A percentile compares a stretch with the other conserved stretches of the same genome.
Conservation (phyloP, 2,113 vertebrate species). For the Murina feae region DNA sequence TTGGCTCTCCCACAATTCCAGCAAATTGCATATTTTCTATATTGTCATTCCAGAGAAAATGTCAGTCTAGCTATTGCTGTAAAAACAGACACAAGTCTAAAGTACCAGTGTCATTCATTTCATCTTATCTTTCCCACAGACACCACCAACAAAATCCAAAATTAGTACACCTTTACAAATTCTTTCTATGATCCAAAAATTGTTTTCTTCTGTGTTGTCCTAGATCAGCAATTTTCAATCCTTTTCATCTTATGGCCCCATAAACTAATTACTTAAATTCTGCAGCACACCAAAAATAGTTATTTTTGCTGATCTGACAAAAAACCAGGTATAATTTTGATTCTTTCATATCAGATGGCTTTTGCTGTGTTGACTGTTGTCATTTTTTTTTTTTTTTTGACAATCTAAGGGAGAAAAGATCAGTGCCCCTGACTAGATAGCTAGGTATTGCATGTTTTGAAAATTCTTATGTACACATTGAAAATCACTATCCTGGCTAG, state of each 20-base stretch:
- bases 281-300: background rate
- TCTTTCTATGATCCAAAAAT: background rate
- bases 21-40: background rate
- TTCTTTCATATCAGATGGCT: background rate
- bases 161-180: background rate
- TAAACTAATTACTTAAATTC: background rate
- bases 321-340: background rate
- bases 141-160: background rate
- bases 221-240: background rate
- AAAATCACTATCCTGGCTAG: background rate
- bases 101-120: background rate
- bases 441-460: background rate
- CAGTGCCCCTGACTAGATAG: background rate
- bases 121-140: background rate
- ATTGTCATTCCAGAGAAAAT: background rate
- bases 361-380: background rate
- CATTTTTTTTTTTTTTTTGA: background rate
- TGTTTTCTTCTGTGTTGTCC: background rate
- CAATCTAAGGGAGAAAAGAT: background rate
- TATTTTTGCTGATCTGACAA: background rate
- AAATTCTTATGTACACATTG: background rate
- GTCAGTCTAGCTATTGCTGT: background rate
- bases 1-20: background rate
- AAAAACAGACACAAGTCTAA: background rate
- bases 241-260: background rate